Percentiles rank a stretch among this genome's conserved stretches.
Evolutionary conservation across 1,140 invertebrate species (phyloP).

Genomic region (Latrodectus geometricus): DNA sequence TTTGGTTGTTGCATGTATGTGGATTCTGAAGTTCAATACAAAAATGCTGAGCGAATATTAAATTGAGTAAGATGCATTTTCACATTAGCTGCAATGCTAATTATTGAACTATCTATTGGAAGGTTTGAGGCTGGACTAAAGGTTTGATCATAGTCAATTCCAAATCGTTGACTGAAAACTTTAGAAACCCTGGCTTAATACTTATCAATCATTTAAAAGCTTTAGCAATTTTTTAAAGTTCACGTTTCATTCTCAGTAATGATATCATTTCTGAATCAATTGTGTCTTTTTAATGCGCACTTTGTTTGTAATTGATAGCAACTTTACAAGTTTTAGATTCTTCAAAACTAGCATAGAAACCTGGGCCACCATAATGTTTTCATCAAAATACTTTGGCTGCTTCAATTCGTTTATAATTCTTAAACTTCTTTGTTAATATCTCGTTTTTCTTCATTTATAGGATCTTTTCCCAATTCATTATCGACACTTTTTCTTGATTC

Average conservation of each 20-base stretch:
- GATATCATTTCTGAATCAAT: constrained; percentile 52
- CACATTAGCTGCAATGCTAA: too few species aligned
- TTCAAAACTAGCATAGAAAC: not conserved
- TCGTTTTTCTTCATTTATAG: not conserved
- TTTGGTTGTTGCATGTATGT: too few species aligned
- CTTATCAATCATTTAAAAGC: constrained; percentile 28
- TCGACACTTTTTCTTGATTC: not conserved
- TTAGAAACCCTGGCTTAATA: constrained; percentile 43
- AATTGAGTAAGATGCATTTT: too few species aligned
- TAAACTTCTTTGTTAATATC: too few species aligned
- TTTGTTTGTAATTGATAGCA: constrained; percentile 11
- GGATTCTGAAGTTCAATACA: too few species aligned
- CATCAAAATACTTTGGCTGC: constrained; percentile 3
- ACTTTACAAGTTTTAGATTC: constrained; percentile 12
- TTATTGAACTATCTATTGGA: not conserved
- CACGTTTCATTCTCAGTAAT: constrained; percentile 34
- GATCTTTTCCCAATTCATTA: not conserved
- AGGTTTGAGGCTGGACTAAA: constrained; percentile 22
- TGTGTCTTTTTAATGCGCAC: constrained; percentile 22
- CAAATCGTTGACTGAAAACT: constrained; percentile 27
- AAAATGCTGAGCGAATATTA: too few species aligned
- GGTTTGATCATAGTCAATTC: constrained; percentile 41
- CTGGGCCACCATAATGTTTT: constrained; percentile 16
- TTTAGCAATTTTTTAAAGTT: constrained; percentile 2
- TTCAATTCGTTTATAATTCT: not conserved